A percentile compares a stretch with the other conserved stretches of the same genome.
phyloP scores from a whole-genome alignment of 2,797 vertebrate genomes.

The Crypturellus tataupa region DNA sequence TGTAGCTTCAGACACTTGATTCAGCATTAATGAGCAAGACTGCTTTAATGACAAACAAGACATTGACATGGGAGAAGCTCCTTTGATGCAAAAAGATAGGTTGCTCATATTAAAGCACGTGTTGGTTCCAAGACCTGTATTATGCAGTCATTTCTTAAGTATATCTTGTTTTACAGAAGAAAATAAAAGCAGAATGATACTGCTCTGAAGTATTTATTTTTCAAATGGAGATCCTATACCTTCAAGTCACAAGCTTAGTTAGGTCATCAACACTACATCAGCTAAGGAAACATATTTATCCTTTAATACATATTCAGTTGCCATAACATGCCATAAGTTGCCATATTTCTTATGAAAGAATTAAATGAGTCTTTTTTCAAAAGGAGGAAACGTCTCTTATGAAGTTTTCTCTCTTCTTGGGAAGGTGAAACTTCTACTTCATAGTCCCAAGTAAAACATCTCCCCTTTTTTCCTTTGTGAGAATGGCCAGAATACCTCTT shows the following conservation, averaged over 20 bases:
- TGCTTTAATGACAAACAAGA: not conserved
- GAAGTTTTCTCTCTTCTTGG: not conserved
- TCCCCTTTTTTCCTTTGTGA: not conserved
- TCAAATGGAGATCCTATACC: not conserved
- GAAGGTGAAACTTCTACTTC: not conserved
- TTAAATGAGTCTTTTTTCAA: not conserved
- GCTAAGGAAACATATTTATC: not conserved
- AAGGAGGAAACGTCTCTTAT: not conserved
- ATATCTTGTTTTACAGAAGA: not conserved
- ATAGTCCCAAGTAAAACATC: not conserved
- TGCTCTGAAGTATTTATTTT: not conserved
- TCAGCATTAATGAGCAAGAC: constrained; percentile 11
- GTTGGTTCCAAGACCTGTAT: not conserved
- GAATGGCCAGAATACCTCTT: not conserved
- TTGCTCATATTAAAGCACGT: not conserved
- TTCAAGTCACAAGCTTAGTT: not conserved
- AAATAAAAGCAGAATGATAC: not conserved
- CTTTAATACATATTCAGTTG: constrained; percentile 27
- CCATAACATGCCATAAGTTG: not conserved
- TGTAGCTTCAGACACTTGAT: constrained; percentile 28
- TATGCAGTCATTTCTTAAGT: not conserved
- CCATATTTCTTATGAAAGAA: not conserved
- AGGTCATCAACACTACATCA: not conserved
- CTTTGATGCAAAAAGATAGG: not conserved
- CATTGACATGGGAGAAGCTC: not conserved